phyloP scores from a whole-genome alignment of 30 jellyfish, hydroid and myxozoan genomes.

The Hydractinia echinata region DNA sequence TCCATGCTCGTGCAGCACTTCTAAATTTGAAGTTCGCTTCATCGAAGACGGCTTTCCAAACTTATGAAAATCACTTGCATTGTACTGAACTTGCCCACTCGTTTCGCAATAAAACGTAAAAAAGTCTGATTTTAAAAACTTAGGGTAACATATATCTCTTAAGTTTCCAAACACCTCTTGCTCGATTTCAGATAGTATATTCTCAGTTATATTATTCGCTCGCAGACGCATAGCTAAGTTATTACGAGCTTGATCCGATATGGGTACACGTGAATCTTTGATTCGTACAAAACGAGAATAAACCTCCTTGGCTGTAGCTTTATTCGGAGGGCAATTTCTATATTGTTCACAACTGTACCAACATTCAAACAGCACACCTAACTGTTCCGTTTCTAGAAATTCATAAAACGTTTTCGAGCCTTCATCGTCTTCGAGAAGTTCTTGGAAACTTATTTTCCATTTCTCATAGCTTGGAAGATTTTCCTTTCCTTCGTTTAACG shows the following conservation, averaged over 20 bases:
- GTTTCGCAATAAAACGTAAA: conserved; percentile 62
- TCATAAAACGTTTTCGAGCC: conserved; percentile 30
- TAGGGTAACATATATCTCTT: conserved; percentile 62
- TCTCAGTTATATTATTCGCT: conserved; percentile 49
- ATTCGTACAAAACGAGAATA: conserved; percentile 66
- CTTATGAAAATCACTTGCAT: conserved; percentile 1
- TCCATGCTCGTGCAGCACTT: neutral
- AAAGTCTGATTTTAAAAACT: conserved; percentile 60
- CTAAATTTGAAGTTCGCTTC: conserved; percentile 5
- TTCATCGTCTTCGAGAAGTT: conserved; percentile 28
- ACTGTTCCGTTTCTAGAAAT: conserved; percentile 24
- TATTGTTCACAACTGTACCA: conserved; percentile 34
- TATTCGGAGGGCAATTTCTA: conserved; percentile 22
- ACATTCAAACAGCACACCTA: conserved; percentile 23
- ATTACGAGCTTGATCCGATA: conserved; percentile 67
- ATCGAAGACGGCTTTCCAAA: conserved; percentile 13
- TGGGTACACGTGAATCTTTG: conserved; percentile 59
- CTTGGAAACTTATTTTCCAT: conserved; percentile 19
- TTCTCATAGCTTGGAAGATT: conserved; percentile 17
- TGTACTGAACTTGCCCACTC: conserved; percentile 38
- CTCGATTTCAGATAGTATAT: conserved; percentile 62
- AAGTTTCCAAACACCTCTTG: conserved; percentile 57
- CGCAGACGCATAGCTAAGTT: conserved; percentile 53
- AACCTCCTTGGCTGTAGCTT: conserved; percentile 69
- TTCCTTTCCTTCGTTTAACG: neutral